Evolutionary conservation across 2,888 invertebrate species (phyloP).

Genomic region (Meta bourneti): DNA sequence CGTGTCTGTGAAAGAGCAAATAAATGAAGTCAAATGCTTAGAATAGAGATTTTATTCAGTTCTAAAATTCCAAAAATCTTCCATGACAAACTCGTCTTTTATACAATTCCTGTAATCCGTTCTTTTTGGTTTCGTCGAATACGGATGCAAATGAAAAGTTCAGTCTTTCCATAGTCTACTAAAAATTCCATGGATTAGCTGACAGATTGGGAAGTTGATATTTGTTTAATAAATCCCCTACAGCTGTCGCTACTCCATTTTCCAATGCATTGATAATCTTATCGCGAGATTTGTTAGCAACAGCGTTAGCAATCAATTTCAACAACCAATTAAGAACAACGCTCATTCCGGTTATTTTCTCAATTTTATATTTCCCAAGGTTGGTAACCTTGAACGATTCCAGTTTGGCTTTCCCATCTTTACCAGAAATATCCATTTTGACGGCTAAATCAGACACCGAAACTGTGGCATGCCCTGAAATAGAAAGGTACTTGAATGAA

Average conservation of each 20-base stretch:
- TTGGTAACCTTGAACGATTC: conserved; percentile 59
- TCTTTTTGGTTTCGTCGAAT: too few relatives aligned
- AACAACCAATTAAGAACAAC: conserved; percentile 71
- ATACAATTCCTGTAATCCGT: too few relatives aligned
- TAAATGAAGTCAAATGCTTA: too few relatives aligned
- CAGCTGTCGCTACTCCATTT: conserved; percentile 63
- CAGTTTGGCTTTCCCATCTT: conserved; percentile 62
- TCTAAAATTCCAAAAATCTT: too few relatives aligned
- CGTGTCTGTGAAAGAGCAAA: too few relatives aligned
- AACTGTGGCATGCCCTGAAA: conserved; percentile 61
- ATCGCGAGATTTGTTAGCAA: conserved; percentile 51
- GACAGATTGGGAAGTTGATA: conserved; percentile 55
- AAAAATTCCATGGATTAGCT: too few relatives aligned
- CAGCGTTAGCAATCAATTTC: conserved; percentile 68
- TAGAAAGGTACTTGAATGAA: not conserved
- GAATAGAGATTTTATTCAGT: too few relatives aligned
- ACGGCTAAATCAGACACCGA: conserved; percentile 60
- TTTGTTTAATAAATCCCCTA: conserved; percentile 47
- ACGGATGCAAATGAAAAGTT: too few relatives aligned
- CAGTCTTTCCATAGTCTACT: too few relatives aligned
- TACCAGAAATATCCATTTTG: conserved; percentile 53
- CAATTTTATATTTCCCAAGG: conserved; percentile 68
- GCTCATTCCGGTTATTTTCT: conserved; percentile 73
- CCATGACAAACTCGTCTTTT: too few relatives aligned
- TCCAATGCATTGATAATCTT: conserved; percentile 71